A percentile compares a stretch with the other conserved stretches of the same genome.
Evolutionary conservation across 2,113 vertebrate genomes (phyloP).

Genomic region (Isichthys henryi): DNA sequence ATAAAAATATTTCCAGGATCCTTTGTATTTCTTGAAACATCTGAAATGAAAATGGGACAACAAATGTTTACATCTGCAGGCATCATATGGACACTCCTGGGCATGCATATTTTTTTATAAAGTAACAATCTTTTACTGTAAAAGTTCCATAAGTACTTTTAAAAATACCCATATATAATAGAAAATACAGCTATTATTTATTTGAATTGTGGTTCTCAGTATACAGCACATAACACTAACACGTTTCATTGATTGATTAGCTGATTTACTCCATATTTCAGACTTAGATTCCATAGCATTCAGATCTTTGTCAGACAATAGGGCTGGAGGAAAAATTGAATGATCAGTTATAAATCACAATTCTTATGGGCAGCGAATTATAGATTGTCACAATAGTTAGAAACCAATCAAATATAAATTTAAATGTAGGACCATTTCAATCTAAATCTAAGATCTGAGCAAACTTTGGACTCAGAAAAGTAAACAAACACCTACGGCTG

Average conservation of each 20-base stretch:
- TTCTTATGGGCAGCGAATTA: background rate
- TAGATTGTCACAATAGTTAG: background rate
- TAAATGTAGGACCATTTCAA: background rate
- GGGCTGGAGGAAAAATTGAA: background rate
- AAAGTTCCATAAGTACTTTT: background rate
- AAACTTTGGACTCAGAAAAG: background rate
- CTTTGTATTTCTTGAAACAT: constrained; percentile 28
- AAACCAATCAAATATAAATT: background rate
- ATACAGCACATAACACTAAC: background rate
- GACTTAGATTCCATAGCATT: background rate
- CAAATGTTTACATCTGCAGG: constrained; percentile 34
- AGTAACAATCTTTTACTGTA: background rate
- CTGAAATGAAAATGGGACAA: constrained; percentile 38
- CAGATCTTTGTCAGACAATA: background rate
- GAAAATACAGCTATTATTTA: background rate
- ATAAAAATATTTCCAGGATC: background rate
- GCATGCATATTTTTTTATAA: background rate
- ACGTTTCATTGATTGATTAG: background rate
- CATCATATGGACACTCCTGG: background rate
- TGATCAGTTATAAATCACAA: background rate
- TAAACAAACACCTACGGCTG: background rate
- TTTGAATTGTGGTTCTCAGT: background rate
- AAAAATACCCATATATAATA: background rate
- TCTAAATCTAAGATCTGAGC: background rate
- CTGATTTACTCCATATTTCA: background rate